A percentile compares a stretch with the other conserved stretches of the same genome.
Conservation (phyloP, 2,888 invertebrate species). For the Agrotis exclamationis region DNA sequence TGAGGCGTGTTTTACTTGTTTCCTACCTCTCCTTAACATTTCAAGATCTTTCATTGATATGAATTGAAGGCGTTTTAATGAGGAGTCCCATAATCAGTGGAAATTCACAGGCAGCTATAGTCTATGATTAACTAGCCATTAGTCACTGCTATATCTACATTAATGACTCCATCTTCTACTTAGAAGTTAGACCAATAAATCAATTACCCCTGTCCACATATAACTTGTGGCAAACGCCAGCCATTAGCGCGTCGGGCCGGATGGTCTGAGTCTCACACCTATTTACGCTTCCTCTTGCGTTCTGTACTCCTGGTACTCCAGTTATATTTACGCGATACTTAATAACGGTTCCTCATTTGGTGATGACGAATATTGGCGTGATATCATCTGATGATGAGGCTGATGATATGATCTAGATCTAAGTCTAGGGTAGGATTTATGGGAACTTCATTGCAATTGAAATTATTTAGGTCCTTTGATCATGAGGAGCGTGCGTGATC, state of each 20-base stretch:
- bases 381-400: slow-evolving; percentile 57
- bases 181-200: slow-evolving; percentile 43
- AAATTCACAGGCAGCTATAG: slow-evolving; percentile 4
- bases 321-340: slow-evolving; percentile 57
- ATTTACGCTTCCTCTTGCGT: slow-evolving; percentile 87
- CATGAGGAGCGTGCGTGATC: slow-evolving; percentile 39
- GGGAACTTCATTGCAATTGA: slow-evolving; percentile 51
- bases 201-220: slow-evolving; percentile 42
- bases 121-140: slow-evolving; percentile 9
- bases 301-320: slow-evolving; percentile 83
- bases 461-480: slow-evolving; percentile 34
- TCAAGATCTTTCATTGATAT: not conserved
- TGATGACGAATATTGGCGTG: slow-evolving; percentile 58
- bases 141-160: slow-evolving; percentile 35
- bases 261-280: slow-evolving; percentile 90
- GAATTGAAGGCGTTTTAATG: not conserved
- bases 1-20: not conserved
- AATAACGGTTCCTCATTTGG: slow-evolving; percentile 55
- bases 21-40: not conserved
- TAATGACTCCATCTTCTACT: slow-evolving; percentile 34
- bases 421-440: slow-evolving; percentile 54
- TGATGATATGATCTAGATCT: slow-evolving; percentile 39
- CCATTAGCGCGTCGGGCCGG: slow-evolving; percentile 87
- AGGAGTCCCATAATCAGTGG: not conserved
- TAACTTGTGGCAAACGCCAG: slow-evolving; percentile 69